phyloP scores from a whole-genome alignment of 2,797 vertebrate species.

The Cetoscarus ocellatus region DNA sequence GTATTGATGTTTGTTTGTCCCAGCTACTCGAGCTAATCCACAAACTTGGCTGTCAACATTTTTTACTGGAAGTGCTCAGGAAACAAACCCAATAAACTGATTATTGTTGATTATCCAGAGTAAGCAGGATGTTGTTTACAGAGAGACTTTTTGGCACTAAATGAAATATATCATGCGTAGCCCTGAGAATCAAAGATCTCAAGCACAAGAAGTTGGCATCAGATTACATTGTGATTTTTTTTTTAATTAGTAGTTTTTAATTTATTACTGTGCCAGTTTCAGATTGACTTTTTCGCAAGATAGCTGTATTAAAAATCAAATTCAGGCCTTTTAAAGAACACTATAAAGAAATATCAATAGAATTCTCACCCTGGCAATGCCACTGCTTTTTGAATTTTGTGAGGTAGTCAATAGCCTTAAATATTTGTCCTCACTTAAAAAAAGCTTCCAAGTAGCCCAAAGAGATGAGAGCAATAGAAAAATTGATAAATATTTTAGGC shows the following conservation, averaged over 20 bases:
- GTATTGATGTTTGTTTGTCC: not conserved
- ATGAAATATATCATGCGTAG: not conserved
- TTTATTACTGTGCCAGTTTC: not conserved
- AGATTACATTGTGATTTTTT: not conserved
- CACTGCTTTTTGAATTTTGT: too few relatives aligned
- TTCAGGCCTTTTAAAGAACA: too few relatives aligned
- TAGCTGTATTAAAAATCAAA: too few relatives aligned
- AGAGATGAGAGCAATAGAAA: too few relatives aligned
- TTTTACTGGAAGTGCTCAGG: not conserved
- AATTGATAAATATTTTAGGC: too few relatives aligned
- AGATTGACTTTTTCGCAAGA: too few relatives aligned
- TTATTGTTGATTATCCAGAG: not conserved
- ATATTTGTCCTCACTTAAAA: too few relatives aligned
- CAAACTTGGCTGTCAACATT: not conserved
- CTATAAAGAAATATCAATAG: too few relatives aligned
- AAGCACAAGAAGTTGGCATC: not conserved
- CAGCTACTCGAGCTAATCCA: slow-evolving; percentile 5
- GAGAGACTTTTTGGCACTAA: slow-evolving; percentile 2
- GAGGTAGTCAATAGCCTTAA: too few relatives aligned
- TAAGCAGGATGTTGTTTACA: not conserved
- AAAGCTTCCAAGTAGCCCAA: too few relatives aligned
- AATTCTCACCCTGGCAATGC: too few relatives aligned
- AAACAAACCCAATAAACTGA: slow-evolving; percentile 2
- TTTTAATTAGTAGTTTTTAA: not conserved
- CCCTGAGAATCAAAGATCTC: not conserved